A percentile compares a stretch with the other conserved stretches of the same genome.
These are phyloP conservation scores for Lasioglossum zephyrum DNA, from an alignment of 2,888 invertebrate species.

Conservation along the genomic window DNA sequence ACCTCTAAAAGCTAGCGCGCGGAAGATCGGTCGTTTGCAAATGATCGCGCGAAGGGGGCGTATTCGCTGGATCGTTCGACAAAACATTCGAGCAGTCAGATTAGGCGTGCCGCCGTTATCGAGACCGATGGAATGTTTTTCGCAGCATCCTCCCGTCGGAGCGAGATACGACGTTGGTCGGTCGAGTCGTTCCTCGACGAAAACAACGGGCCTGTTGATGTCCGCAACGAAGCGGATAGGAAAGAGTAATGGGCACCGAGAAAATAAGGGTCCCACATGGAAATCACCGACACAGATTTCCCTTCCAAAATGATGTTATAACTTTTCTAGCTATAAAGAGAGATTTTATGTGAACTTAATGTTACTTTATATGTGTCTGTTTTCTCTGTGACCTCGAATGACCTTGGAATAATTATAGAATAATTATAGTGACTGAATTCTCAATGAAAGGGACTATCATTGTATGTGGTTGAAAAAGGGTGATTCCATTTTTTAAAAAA, in stretches of 20 bases:
- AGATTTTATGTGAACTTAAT: too few relatives aligned
- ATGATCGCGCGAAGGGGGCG: neutral
- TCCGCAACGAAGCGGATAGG: neutral
- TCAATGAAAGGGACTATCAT: too few relatives aligned
- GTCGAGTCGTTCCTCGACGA: neutral
- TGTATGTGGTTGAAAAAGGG: too few relatives aligned
- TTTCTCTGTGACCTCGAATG: too few relatives aligned
- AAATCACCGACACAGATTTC: too few relatives aligned
- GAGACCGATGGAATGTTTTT: conserved; percentile 36
- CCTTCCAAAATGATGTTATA: too few relatives aligned
- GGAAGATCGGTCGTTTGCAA: neutral
- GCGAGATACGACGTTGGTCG: neutral
- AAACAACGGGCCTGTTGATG: conserved; percentile 26
- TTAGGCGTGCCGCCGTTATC: conserved; percentile 41
- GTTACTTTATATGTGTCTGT: too few relatives aligned
- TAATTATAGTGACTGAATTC: too few relatives aligned
- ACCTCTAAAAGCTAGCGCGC: neutral
- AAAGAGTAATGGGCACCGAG: neutral
- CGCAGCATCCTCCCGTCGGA: conserved; percentile 2
- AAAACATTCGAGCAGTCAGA: conserved; percentile 10
- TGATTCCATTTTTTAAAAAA: too few relatives aligned
- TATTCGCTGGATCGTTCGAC: conserved; percentile 7
- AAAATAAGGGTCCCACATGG: neutral
- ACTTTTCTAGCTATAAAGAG: too few relatives aligned
- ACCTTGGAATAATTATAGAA: too few relatives aligned